Evolutionary conservation across 2,113 vertebrate species (phyloP), one percentile per base, ranked within the genome.

Genomic region (Gymnocephalus cernua): DNA sequence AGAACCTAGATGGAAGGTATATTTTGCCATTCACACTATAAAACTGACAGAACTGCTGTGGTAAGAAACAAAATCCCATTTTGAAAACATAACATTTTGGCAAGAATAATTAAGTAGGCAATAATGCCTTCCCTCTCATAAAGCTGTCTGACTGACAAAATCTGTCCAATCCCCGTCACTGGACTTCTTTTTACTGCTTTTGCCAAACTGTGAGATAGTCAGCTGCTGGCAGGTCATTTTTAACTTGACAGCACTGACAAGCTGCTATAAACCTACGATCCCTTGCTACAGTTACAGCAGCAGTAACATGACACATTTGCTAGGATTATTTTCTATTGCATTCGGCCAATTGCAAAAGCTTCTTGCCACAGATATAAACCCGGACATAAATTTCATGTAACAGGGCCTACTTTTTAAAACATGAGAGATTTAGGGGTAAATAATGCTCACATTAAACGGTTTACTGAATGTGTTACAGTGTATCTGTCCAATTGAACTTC

Each of bases 1-100:
- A 76, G 79, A 90, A 78, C 92, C 93, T 94, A 44, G 12, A 79
- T 1, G 50, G 4, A 78, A 87, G 79, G 14, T 54, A 47, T 7
- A 70, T 41, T 45, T 66, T 51, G 15, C 4, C 2, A 47, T 70
- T 58, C 32, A 53, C 6, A 38, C 25, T 63, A 23, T 19, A 44
- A 71, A 59, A 1, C 6, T 21, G 6, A 50, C 6, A 71, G 45
- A 2, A 11, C 16, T 75, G 35, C 35, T 47, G 1, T 48, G 16
- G 13, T 38, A 6, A 64, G 14, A 35, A 54, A 29, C 16, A 14
- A 27, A 19, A 53, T 23, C 7, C 48, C 15, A 27, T 50, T 58
- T 25, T 53, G 16, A 23, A 23, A 41, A 38, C 16, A 57, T 10
- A 29, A 57, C 13, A 38, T 50, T 25, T 12, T 51, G 5, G 29